phyloP scores from a whole-genome alignment of 2,888 invertebrate genomes.

The Sceliomorpha sp. region DNA sequence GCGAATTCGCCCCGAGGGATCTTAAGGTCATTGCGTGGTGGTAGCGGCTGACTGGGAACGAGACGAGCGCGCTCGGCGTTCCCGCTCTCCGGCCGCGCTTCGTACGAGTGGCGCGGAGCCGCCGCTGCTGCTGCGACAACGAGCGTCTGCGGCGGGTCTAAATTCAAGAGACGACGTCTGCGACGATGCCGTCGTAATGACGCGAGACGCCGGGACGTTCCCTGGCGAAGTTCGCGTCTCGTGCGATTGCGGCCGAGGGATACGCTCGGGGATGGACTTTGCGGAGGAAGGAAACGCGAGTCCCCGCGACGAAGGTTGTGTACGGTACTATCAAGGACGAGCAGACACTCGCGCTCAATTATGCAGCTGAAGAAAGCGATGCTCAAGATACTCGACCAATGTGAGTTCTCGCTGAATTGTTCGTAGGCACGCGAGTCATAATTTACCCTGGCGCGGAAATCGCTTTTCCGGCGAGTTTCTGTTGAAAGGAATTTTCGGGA shows the following conservation, averaged over 20 bases:
- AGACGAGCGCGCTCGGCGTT: no score
- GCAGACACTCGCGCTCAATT: conserved; percentile 63
- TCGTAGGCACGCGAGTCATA: no score
- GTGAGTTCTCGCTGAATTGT: no score
- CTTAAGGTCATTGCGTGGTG: conserved; percentile 6
- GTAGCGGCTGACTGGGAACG: conserved; percentile 1
- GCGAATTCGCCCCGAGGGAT: conserved; percentile 14
- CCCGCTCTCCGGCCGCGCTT: no score
- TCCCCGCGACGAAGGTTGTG: conserved; percentile 29
- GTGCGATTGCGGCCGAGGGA: conserved; percentile 4
- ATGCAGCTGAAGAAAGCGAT: conserved; percentile 75
- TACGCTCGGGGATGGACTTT: conserved; percentile 35
- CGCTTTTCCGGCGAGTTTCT: no score
- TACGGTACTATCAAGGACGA: conserved; percentile 33
- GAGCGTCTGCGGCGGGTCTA: no score
- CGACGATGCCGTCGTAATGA: conserved; percentile 35
- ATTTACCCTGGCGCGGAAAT: no score
- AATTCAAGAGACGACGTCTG: conserved; percentile 6
- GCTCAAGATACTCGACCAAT: conserved; percentile 75
- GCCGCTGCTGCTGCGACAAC: no score
- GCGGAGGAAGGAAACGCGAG: conserved; percentile 20
- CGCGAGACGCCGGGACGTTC: conserved; percentile 2
- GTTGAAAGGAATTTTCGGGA: no score
- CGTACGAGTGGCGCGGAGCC: no score
- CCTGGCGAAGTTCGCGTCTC: conserved; percentile 9